Evolutionary conservation across 2,888 invertebrate species (phyloP).

Genomic region (Torymus tubicola): DNA sequence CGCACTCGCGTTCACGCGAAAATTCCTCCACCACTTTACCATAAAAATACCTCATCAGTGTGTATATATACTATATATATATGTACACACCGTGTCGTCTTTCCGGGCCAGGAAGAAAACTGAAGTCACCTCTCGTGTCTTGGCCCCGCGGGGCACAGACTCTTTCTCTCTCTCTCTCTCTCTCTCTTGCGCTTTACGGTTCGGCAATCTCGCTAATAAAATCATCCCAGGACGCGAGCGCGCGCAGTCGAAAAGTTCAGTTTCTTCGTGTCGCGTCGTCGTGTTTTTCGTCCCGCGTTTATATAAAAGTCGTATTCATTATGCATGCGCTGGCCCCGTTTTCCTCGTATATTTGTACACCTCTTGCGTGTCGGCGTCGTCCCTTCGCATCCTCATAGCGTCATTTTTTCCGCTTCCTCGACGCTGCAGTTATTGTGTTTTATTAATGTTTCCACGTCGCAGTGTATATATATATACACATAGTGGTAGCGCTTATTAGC

Average conservation of each 20-base stretch:
- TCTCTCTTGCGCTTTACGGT: neutral
- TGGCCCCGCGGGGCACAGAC: neutral
- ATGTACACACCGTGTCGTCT: too few relatives aligned
- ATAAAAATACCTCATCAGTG: constrained; percentile 7
- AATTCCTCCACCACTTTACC: neutral
- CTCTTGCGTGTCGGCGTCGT: constrained; percentile 24
- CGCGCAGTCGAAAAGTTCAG: constrained; percentile 24
- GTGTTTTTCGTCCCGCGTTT: constrained; percentile 29
- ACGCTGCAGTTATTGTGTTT: neutral
- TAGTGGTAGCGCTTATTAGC: neutral
- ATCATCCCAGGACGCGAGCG: constrained; percentile 5
- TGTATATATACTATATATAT: too few relatives aligned
- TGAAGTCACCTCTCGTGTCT: too few relatives aligned
- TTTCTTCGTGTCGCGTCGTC: constrained; percentile 6
- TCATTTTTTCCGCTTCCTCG: neutral
- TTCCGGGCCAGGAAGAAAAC: too few relatives aligned
- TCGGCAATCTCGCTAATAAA: constrained; percentile 30
- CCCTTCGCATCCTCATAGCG: neutral
- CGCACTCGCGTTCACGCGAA: too few relatives aligned
- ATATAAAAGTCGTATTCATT: constrained; percentile 64
- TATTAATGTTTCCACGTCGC: constrained; percentile 22
- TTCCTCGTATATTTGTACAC: constrained; percentile 60
- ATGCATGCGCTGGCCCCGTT: constrained; percentile 67
- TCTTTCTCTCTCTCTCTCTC: neutral
- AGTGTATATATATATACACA: too few relatives aligned